Evolutionary conservation across 2,888 invertebrate species (phyloP).

Genomic region (Glaucopsyche alexis): DNA sequence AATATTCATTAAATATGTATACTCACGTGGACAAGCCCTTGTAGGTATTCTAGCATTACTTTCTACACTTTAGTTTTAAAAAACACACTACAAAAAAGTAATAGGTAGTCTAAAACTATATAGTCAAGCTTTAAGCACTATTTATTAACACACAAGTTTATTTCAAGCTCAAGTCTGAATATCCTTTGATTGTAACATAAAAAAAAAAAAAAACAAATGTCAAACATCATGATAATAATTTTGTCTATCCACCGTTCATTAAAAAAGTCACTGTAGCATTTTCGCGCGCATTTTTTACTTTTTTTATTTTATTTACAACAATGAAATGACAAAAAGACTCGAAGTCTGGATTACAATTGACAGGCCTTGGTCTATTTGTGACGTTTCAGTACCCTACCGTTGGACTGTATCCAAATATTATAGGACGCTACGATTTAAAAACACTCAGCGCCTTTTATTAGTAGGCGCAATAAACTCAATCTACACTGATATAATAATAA

Average conservation of each 20-base stretch:
- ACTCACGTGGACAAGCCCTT: not conserved
- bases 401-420: conserved; percentile 14
- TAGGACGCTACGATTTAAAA: conserved; percentile 19
- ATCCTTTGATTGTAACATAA: not conserved
- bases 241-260: not conserved
- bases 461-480: not conserved
- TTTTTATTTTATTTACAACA: not conserved
- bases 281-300: not conserved
- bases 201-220: not conserved
- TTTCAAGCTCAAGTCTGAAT: not conserved
- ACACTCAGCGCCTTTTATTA: conserved; percentile 4
- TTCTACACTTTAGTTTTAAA: not conserved
- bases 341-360: not conserved
- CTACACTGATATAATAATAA: not conserved
- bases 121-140: not conserved
- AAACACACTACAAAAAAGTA: not conserved
- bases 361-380: conserved; percentile 23
- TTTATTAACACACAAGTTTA: not conserved
- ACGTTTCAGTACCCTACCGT: conserved; percentile 3
- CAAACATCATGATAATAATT: not conserved
- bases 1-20: no score
- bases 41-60: conserved; percentile 1
- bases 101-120: no score
- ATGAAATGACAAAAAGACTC: conserved; percentile 11
- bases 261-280: not conserved